These are phyloP conservation scores for Reticulitermes speratus DNA, from an alignment of 1,140 invertebrate genomes.

Conservation along the genomic window DNA sequence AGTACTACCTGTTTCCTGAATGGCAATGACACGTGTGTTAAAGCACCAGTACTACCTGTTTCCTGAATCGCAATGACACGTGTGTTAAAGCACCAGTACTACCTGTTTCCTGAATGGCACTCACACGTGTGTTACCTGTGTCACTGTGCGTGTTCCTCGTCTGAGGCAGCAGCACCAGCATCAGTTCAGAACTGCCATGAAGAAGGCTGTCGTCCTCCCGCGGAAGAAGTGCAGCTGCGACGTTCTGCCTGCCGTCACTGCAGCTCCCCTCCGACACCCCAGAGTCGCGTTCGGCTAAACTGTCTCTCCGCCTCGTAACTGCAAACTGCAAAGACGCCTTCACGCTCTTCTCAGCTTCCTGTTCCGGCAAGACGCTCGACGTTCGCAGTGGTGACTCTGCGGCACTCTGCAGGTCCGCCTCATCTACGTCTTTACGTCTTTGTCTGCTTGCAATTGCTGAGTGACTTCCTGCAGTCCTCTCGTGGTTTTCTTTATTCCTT, in stretches of 20 bases:
- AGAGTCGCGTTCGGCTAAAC: neutral
- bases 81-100: too few species aligned
- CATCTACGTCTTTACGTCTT: neutral
- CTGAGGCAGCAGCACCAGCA: conserved; percentile 74
- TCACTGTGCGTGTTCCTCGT: conserved; percentile 33
- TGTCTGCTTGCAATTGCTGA: neutral
- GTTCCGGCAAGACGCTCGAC: neutral
- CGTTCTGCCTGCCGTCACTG: neutral
- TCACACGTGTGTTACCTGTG: neutral
- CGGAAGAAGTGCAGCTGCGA: neutral
- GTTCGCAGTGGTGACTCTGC: neutral
- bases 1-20: too few species aligned
- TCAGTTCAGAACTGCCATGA: conserved; percentile 70
- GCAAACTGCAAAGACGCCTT: neutral
- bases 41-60: too few species aligned
- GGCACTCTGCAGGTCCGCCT: neutral
- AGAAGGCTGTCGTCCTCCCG: conserved; percentile 42
- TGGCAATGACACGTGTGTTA: too few species aligned
- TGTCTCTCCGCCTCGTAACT: neutral
- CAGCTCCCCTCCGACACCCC: neutral
- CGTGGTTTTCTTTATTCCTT: too few species aligned
- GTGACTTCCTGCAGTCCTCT: neutral
- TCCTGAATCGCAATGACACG: too few species aligned
- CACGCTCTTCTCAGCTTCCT: neutral
- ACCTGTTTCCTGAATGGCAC: too few species aligned